Base-by-base conservation (phyloP, 2,113 vertebrate species). In the Myiozetetes cayanensis region DNA sequence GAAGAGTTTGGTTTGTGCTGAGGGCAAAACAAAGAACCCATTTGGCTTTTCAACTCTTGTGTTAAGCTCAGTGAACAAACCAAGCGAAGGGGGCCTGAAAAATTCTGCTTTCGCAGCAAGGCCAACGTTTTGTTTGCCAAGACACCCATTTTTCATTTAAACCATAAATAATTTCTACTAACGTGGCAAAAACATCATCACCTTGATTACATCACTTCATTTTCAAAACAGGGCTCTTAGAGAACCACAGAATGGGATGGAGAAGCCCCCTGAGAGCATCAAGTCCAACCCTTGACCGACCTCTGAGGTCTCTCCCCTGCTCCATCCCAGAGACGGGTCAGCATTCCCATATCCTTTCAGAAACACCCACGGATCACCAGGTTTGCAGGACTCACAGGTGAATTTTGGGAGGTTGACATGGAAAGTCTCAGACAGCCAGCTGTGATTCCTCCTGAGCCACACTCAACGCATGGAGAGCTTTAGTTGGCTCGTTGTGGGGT, bases 1-100 rank as follows among this genome's bases (percentile, higher is more conserved):
- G 44, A 85, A 47, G 81, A 78, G 37, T 13, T 59, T 17, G 55
- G 11, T 81, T 86, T 67, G 41, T n/a, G 44, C 37, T 56, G 73
- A 87, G 19, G 23, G 52, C 55, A 62, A 91, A 82, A 94, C 84
- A 96, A 94, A 91, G 78, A 82, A 85, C 22, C 61, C 71, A 87
- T 94, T 95, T 49, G 85, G 85, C 58, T 80, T 85, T 75, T 65
- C 62, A 21, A 35, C 52, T 78, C 22, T 2, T 41, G 12, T n/a
- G 31, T 41, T 46, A 80, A 87, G 44, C 24, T 80, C 85, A 82
- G 62, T 49, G 91, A 85, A 90, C 73, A 73, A 91, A 82, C 61
- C 65, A 74, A 55, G 49, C 68, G 70, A 61, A 76, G 2, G 1
- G 1, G 27, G 70, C 41, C 66, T 73, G 24, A 73, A 85, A 94